phyloP scores from a whole-genome alignment of 2,113 vertebrate genomes.

The Strix uralensis region DNA sequence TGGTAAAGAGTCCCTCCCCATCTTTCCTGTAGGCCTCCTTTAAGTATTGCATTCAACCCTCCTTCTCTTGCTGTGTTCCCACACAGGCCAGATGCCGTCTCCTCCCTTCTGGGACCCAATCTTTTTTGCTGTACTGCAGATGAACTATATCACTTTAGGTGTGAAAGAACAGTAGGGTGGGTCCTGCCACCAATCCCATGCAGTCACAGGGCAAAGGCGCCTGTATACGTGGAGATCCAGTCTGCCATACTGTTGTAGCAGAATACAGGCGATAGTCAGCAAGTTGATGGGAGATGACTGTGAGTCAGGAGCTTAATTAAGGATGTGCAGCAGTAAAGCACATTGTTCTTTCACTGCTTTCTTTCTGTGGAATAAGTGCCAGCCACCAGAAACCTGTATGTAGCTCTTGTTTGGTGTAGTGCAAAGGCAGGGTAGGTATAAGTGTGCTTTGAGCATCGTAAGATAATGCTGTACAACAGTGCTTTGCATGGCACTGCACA shows the following conservation, averaged over 20 bases:
- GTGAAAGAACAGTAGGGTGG: background rate
- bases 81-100: background rate
- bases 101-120: background rate
- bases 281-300: background rate
- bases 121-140: background rate
- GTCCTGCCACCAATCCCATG: background rate
- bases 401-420: background rate
- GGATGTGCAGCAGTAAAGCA: background rate
- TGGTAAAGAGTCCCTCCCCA: too few species aligned
- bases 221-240: background rate
- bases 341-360: background rate
- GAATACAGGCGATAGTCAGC: background rate
- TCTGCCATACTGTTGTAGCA: background rate
- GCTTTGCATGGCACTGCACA: background rate
- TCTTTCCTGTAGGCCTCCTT: too few species aligned
- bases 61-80: background rate
- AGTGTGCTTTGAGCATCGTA: background rate
- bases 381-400: background rate
- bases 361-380: background rate
- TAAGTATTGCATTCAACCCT: background rate
- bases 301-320: background rate
- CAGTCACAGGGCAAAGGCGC: background rate
- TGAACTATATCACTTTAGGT: background rate
- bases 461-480: background rate
- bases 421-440: background rate